Percentiles rank a stretch among this genome's conserved stretches.
These are phyloP conservation scores for Barnardius zonarius DNA, from an alignment of 2,113 vertebrate genomes.

Conservation along the genomic window DNA sequence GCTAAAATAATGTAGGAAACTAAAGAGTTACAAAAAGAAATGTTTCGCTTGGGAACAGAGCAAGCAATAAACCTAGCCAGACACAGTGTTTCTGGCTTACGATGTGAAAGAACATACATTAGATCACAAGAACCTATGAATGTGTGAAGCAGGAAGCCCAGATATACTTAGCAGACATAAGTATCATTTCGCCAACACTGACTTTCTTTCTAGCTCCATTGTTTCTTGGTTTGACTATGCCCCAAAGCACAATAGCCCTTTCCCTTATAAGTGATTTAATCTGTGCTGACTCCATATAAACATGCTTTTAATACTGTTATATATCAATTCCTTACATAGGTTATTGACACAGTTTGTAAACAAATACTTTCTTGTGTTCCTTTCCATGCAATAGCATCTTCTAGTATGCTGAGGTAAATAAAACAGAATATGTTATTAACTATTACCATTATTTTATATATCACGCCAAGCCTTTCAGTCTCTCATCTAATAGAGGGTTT, in stretches of 20 bases:
- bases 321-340: neutral
- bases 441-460: neutral
- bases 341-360: neutral
- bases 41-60: slow-evolving; percentile 21
- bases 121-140: slow-evolving; percentile 23
- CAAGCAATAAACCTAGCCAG: slow-evolving; percentile 41
- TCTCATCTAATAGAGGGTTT: neutral
- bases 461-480: neutral
- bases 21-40: slow-evolving; percentile 32
- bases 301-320: neutral
- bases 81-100: neutral
- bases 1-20: slow-evolving; percentile 24
- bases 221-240: slow-evolving; percentile 33
- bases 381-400: neutral
- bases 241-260: neutral
- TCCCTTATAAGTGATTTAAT: neutral
- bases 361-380: neutral
- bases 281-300: neutral
- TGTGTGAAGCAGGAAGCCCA: slow-evolving; percentile 49
- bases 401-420: neutral
- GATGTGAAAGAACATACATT: slow-evolving; percentile 36
- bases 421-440: neutral
- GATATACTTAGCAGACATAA: slow-evolving; percentile 20
- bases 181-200: slow-evolving; percentile 1
- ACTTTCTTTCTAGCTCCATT: neutral